These are phyloP conservation scores for Cyprinella venusta DNA, from an alignment of 2,797 vertebrate species.

Conservation along the genomic window DNA sequence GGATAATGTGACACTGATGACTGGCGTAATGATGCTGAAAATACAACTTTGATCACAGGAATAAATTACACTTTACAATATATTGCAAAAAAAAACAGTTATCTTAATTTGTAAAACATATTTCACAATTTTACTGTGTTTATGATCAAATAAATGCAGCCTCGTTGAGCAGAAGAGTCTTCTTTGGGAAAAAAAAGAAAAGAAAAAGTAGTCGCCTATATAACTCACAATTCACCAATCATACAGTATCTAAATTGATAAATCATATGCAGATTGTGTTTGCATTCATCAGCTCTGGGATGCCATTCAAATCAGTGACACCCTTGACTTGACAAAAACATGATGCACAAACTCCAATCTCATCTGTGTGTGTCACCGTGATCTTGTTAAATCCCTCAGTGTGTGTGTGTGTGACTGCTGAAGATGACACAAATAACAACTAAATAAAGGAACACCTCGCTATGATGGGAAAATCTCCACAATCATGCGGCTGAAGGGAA, in stretches of 20 bases:
- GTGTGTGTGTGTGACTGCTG: neutral
- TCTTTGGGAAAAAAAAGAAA: neutral
- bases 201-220: no score
- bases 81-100: neutral
- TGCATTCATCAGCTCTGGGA: no score
- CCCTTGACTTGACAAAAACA: no score
- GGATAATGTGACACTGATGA: neutral
- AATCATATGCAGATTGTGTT: neutral
- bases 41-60: neutral
- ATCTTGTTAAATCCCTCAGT: neutral
- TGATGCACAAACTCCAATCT: neutral
- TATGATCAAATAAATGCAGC: neutral
- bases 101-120: neutral
- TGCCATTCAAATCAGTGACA: neutral
- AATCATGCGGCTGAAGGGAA: neutral
- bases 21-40: neutral
- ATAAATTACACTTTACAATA: neutral
- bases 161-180: neutral
- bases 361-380: neutral
- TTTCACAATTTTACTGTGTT: no score
- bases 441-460: neutral
- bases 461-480: slow-evolving; percentile 3
- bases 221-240: neutral
- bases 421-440: neutral
- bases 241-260: neutral